Conservation (phyloP, 2,888 invertebrate species). For the Tinea trinotella region DNA sequence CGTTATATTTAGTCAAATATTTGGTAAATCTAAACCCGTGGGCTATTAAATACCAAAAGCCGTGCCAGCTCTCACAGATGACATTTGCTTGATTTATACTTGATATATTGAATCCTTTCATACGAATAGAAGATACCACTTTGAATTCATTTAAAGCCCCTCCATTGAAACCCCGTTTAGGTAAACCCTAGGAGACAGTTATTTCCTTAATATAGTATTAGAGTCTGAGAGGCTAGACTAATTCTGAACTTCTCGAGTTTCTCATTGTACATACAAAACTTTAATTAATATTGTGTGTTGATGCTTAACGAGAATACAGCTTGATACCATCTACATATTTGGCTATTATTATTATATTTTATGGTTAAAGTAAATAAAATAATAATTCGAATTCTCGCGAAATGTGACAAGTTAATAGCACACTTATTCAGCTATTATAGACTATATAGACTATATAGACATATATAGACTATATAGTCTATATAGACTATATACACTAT, state of each 20-base stretch:
- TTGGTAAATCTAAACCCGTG: background rate
- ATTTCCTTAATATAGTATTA: background rate
- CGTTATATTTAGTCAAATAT: background rate
- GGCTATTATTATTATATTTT: too few relatives aligned
- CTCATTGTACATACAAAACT: background rate
- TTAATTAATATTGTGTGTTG: background rate
- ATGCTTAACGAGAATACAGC: too few relatives aligned
- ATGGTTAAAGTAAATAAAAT: too few relatives aligned
- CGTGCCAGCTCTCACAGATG: background rate
- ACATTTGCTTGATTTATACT: background rate
- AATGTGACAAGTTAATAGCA: too few relatives aligned
- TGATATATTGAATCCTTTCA: background rate
- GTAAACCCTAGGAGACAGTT: background rate
- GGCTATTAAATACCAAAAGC: background rate
- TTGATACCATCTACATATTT: too few relatives aligned
- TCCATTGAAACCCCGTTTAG: background rate
- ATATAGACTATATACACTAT: too few relatives aligned
- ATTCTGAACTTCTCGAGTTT: background rate
- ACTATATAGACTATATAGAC: too few relatives aligned
- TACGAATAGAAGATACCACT: background rate
- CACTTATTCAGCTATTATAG: too few relatives aligned
- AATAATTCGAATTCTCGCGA: too few relatives aligned
- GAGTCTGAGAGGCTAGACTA: background rate
- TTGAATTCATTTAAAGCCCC: background rate
- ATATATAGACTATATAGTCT: too few relatives aligned